Evolutionary conservation across 2,797 vertebrate species (phyloP), one percentile per base, ranked within the genome.

Genomic region (Aeoliscus strigatus): DNA sequence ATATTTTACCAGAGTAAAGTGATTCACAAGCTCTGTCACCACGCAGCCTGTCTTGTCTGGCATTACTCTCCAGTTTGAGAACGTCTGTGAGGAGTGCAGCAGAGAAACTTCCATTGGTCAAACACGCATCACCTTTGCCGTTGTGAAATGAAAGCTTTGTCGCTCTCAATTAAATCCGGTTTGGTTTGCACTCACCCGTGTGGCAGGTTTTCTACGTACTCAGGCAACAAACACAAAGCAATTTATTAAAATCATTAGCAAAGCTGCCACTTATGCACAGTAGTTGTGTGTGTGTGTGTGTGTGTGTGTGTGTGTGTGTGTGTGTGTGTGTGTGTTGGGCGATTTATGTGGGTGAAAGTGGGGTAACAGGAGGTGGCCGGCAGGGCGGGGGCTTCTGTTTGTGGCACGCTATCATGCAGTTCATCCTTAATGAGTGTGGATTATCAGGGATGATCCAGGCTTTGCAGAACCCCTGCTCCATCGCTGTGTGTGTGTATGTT

Each of bases 391-490:
- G 60, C 43, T 51, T 66, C 15, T 67, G 58, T 33, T 40, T 70
- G 76, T 67, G 81, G 81, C 70, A 70, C 40, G 70, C 87, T 91
- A 90, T 90, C 90, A 86, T 86, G 75, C 73, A 87, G 88, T 88
- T 90, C 66, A 77, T 87, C 86, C 86, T 87, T 91, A 88, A 81
- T 88, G 87, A 89, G 89, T 79, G 62, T 81, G 88, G 91, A 92
- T 93, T 92, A 93, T 79, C 43, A 60, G 47, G 89, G 91, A 91
- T 93, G 90, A 93, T 91, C 92, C 77, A n/a, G 27, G 90, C 87
- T 92, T 91, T 91, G 76, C 76, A 38, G 77, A 82, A 79, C 71
- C 81, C 69, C 71, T 62, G 70, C 79, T 82, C 77, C 71, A 62
- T 51, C 38, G 57, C 66, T 68, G 60, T 31, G 28, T 37, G 39